A percentile compares a stretch with the other conserved stretches of the same genome.
Conservation (phyloP, 1,140 invertebrate genomes). For the Zophobas morio region DNA sequence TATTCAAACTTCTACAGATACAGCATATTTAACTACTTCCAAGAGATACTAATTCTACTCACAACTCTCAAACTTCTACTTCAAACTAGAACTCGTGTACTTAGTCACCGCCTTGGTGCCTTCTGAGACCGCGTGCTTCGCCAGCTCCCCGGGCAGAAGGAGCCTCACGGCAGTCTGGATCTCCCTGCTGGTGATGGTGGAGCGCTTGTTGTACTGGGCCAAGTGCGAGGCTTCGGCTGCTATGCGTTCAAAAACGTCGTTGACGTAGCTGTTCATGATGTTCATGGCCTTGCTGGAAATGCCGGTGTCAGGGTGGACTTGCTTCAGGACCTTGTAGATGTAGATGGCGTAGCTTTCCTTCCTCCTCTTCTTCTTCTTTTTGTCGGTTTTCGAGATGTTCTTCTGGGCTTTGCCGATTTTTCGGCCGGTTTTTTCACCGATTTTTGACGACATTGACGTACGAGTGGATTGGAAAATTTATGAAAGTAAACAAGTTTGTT, state of each 20-base stretch:
- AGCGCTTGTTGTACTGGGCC: slow-evolving; percentile 80
- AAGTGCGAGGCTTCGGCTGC: slow-evolving; percentile 79
- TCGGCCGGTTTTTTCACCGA: slow-evolving; percentile 69
- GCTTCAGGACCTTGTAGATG: slow-evolving; percentile 80
- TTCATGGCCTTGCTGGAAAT: slow-evolving; percentile 76
- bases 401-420: slow-evolving; percentile 73
- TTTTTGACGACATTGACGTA: slow-evolving; percentile 68
- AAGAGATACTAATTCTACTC: too few relatives aligned
- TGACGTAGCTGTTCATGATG: slow-evolving; percentile 71
- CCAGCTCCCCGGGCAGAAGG: slow-evolving; percentile 73
- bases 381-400: slow-evolving; percentile 71
- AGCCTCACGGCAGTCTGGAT: slow-evolving; percentile 73
- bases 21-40: too few relatives aligned
- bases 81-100: slow-evolving; percentile 69
- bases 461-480: too few relatives aligned
- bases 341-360: slow-evolving; percentile 81
- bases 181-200: slow-evolving; percentile 72
- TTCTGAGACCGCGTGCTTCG: slow-evolving; percentile 74
- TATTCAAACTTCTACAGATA: too few relatives aligned
- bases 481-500: too few relatives aligned
- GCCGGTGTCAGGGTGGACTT: slow-evolving; percentile 79
- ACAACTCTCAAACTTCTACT: too few relatives aligned
- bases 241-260: slow-evolving; percentile 80
- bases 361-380: slow-evolving; percentile 72
- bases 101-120: slow-evolving; percentile 75